Evolutionary conservation across 1,140 invertebrate genomes (phyloP).

Genomic region (Episyrphus balteatus): DNA sequence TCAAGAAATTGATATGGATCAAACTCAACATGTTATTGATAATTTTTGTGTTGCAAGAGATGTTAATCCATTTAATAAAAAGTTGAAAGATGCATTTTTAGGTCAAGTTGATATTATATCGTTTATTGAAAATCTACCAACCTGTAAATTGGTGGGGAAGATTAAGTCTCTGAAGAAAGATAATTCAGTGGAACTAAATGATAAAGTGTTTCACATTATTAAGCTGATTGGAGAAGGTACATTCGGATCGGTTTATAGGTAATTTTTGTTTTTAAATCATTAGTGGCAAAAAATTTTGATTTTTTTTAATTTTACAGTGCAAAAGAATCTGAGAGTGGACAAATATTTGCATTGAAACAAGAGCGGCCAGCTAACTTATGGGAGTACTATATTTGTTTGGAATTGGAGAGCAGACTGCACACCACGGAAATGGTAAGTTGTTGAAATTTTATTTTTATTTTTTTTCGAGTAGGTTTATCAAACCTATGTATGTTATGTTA

Average conservation of each 20-base stretch:
- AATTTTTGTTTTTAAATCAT: constrained; percentile 13
- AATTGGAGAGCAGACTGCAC: constrained; percentile 57
- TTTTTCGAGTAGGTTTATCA: no score
- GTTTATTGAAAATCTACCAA: constrained; percentile 22
- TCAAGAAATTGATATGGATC: constrained; percentile 7
- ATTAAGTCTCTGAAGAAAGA: constrained; percentile 31
- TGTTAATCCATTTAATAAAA: constrained; percentile 45
- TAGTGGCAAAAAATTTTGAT: no score
- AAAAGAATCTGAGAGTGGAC: constrained; percentile 15
- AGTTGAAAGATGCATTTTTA: constrained; percentile 40
- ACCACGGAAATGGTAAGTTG: constrained; percentile 57
- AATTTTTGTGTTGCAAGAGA: constrained; percentile 12
- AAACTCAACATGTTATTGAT: constrained; percentile 7
- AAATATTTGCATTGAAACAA: constrained; percentile 58
- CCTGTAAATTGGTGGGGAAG: constrained; percentile 20
- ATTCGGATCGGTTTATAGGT: constrained; percentile 59
- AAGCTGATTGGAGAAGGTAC: constrained; percentile 65
- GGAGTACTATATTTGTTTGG: constrained; percentile 71
- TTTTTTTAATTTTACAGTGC: constrained; percentile 9
- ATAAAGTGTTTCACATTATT: constrained; percentile 50
- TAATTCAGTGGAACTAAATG: constrained; percentile 37
- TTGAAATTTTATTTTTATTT: no score
- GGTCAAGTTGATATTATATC: constrained; percentile 42
- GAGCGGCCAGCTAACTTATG: constrained; percentile 67
- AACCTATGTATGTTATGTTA: no score